phyloP scores from a whole-genome alignment of 1,140 invertebrate species.

The Trichomalopsis sarcophagae region DNA sequence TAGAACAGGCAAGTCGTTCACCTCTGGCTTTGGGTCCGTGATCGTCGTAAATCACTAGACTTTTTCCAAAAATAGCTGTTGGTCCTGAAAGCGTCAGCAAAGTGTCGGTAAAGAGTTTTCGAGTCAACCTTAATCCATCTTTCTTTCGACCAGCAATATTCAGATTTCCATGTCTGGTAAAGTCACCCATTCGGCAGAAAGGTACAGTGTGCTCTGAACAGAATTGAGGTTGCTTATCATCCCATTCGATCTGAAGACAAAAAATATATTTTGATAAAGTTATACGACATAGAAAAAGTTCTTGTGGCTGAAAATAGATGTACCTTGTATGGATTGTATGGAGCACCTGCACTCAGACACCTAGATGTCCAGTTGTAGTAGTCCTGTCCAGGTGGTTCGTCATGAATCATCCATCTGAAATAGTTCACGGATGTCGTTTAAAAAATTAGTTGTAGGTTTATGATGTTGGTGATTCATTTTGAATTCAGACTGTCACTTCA shows the following conservation, averaged over 20 bases:
- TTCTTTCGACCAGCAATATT: constrained; percentile 83
- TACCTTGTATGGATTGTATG: constrained; percentile 86
- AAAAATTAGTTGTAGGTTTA: neutral
- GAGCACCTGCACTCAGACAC: constrained; percentile 86
- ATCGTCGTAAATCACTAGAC: constrained; percentile 92
- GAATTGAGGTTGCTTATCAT: constrained; percentile 68
- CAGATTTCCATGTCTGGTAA: constrained; percentile 83
- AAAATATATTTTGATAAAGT: neutral
- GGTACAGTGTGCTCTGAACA: constrained; percentile 77
- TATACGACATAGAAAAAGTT: neutral
- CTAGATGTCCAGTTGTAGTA: constrained; percentile 93
- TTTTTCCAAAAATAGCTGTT: constrained; percentile 85
- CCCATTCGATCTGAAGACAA: constrained; percentile 70
- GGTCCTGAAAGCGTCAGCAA: constrained; percentile 86
- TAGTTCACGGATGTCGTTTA: neutral
- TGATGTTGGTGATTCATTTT: neutral
- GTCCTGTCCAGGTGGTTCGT: constrained; percentile 83
- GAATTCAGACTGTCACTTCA: constrained; percentile 62
- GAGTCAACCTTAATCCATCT: constrained; percentile 79
- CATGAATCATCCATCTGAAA: constrained; percentile 79
- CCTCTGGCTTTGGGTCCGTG: constrained; percentile 89
- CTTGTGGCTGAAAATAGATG: constrained; percentile 30
- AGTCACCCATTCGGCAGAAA: constrained; percentile 81
- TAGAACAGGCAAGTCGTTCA: constrained; percentile 90
- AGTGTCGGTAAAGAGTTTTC: constrained; percentile 86